phyloP scores from a whole-genome alignment of 1,140 invertebrate genomes.

The Zaprionus gabonicus region DNA sequence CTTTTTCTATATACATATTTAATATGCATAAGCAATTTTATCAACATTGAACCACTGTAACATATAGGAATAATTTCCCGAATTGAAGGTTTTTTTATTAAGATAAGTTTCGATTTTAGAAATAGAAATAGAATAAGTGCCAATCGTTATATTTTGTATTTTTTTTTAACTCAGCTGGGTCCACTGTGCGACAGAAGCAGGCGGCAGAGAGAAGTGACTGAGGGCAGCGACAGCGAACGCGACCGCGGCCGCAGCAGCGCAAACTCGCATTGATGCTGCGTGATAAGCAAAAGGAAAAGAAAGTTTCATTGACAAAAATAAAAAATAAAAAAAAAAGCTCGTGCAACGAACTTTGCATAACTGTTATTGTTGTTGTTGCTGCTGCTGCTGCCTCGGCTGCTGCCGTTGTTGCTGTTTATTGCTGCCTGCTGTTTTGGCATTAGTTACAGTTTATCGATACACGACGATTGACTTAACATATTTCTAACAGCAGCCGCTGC shows the following conservation, averaged over 20 bases:
- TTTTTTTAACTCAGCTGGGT: too few relatives aligned
- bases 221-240: conserved; percentile 29
- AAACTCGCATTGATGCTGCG: conserved; percentile 52
- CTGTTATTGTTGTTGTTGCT: conserved; percentile 47
- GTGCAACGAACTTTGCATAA: conserved; percentile 68
- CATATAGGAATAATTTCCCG: too few relatives aligned
- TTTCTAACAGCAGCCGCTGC: conserved; percentile 60
- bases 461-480: conserved; percentile 76
- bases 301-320: conserved; percentile 81
- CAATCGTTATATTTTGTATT: too few relatives aligned
- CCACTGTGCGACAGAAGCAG: too few relatives aligned
- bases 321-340: conserved; percentile 38
- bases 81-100: too few relatives aligned
- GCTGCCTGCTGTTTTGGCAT: conserved; percentile 64
- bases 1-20: too few relatives aligned
- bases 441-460: conserved; percentile 78
- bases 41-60: too few relatives aligned
- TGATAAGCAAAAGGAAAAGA: conserved; percentile 73
- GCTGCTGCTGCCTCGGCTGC: conserved; percentile 7
- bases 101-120: too few relatives aligned
- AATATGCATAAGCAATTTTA: too few relatives aligned
- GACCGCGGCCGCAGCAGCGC: conserved; percentile 33
- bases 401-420: conserved; percentile 17
- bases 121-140: too few relatives aligned
- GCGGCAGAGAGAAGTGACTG: too few relatives aligned